Base-by-base conservation (phyloP, 2,797 vertebrate species). In the Gorsachius magnificus region DNA sequence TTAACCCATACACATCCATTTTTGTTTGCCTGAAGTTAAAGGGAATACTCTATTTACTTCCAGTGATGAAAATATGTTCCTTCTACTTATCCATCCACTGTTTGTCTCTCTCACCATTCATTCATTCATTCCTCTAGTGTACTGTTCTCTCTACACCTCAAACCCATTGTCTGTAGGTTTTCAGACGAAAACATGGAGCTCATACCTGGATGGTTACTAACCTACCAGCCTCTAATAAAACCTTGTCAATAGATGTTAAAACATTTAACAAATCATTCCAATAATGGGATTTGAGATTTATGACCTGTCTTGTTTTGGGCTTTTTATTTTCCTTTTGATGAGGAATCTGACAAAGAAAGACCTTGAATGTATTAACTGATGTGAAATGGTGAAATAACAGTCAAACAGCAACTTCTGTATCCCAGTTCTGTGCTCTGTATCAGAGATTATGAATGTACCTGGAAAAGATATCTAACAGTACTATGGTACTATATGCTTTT, bases 401-500 rank as follows among this genome's bases (percentile, higher is more conserved):
- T 58, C 10, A 58, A 70, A 29, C 1, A 31, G 33, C 19, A 63
- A 13, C 11, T 36, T 3, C 14, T 31, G 14, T 41, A 71, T 69
- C 28, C 22, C 13, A 70, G 15, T 6, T 35, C 13, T 58, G 5
- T 45, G 8, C 2, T 71, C 48, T 77, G 10, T 6, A 48, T 10
- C 36, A 58, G 9, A 35, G 21, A 19, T 56, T 65, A 74, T 31
- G 24, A 90, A 43, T 16, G 48, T 12, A 26, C 1, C 6, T 35
- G 3, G 36, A 50, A 81, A 35, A 56, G 3, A 21, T 64, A 60
- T 16, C 20, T 82, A 13, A 41, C 11, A n/a, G 6, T 20, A 41
- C 0, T 19, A 24, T 16, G 5, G 4, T 31, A 41, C 13, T 41
- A 2, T 0, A 2, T 60, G 13, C 1, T 75, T 91, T 57, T n/a